A percentile compares a stretch with the other conserved stretches of the same genome.
phyloP scores from a whole-genome alignment of 2,888 invertebrate species.

The Leptinotarsa peninsularis region DNA sequence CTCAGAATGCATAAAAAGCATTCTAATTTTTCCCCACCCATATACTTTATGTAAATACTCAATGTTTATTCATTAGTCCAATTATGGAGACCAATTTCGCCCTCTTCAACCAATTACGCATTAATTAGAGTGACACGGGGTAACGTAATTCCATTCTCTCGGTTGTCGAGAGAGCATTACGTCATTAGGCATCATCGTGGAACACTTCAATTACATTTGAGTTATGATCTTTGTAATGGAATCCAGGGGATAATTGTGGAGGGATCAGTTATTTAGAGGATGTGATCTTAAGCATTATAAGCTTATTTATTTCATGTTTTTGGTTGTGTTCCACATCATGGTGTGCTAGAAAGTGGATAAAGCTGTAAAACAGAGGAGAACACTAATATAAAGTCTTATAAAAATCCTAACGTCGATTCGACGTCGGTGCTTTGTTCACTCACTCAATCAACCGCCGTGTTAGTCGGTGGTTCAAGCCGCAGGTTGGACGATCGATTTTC shows the following conservation, averaged over 20 bases:
- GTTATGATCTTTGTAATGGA: constrained; percentile 18
- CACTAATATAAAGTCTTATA: too few relatives aligned
- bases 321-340: too few relatives aligned
- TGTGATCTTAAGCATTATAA: not conserved
- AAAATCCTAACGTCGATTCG: too few relatives aligned
- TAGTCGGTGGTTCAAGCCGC: too few relatives aligned
- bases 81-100: constrained; percentile 30
- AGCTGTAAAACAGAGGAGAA: too few relatives aligned
- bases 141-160: constrained; percentile 18
- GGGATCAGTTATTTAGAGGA: not conserved
- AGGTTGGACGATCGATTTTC: too few relatives aligned
- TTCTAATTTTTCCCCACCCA: not conserved
- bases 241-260: not conserved
- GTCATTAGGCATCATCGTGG: constrained; percentile 12
- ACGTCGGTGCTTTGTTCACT: too few relatives aligned
- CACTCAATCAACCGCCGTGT: too few relatives aligned
- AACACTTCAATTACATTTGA: constrained; percentile 5
- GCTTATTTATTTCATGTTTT: not conserved
- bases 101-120: constrained; percentile 36
- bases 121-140: constrained; percentile 30
- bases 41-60: constrained; percentile 27
- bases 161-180: constrained; percentile 10
- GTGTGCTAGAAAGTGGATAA: too few relatives aligned
- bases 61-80: constrained; percentile 36
- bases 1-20: not conserved